Base-by-base conservation (phyloP, 2,888 invertebrate species). In the Kuschelorhynchus macadamiae region DNA sequence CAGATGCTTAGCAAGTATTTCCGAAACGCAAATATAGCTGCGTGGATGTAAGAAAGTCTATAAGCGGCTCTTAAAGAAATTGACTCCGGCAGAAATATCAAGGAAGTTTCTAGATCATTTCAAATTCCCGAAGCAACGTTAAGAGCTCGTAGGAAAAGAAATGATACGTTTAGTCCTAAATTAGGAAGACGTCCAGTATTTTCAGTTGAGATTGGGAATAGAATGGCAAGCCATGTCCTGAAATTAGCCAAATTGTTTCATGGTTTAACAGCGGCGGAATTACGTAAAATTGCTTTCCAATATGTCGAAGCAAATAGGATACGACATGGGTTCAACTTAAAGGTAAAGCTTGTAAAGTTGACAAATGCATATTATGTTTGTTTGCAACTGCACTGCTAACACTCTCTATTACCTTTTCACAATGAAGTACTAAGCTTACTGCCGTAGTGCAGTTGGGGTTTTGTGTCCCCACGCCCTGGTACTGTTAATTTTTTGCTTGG, bases 1-100 rank as follows among this genome's bases (percentile, higher is more conserved):
- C 49, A 49, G 49, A 49, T 49, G 49, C 49, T 25, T 49, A 49
- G n/a, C 2, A 49, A 49, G 49, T 49, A 49, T 25, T 7, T 49
- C 4, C 18, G 49, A 49, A 49, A 49, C 9, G 21, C 49, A 9
- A 49, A 49, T 49, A 49, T 25, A 20, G 49, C 49, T 49, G 20
- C 21, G 18, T 49, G 25, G 49, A 49, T 25, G 7, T 20, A 49
- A 25, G 49, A 49, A 12, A 49, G 21, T 21, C 21, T 49, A 18
- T 25, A 49, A 25, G 21, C 18, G 21, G 49, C 49, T 49, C 49
- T 49, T 49, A 25, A 49, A 25, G 49, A 20, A 49, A 30, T 49
- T 21, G 49, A 49, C 14, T 44, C 44, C 14, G 44, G 44, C 44
- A 44, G 49, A 49, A 49, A 49, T 8, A 49, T 49, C 25, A 20